Percentiles rank a stretch among this genome's conserved stretches.
These are phyloP conservation scores for Cliona cf. orientalis DNA, from an alignment of 37 sponge, comb jelly and placozoan species.

Conservation along the genomic window DNA sequence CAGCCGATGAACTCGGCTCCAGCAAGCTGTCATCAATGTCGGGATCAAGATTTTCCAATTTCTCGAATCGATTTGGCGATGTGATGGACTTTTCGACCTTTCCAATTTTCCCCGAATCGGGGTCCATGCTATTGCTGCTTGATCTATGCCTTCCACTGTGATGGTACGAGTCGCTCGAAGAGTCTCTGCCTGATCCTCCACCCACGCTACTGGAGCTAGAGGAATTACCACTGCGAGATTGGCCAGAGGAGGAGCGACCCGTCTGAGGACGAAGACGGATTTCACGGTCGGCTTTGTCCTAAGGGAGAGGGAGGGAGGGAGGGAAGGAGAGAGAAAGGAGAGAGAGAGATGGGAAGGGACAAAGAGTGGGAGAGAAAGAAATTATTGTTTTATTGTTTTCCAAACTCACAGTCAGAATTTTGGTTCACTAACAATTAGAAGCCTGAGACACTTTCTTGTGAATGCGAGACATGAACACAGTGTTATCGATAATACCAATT, in stretches of 20 bases:
- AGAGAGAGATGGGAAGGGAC: too few species aligned
- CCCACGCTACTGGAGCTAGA: neutral
- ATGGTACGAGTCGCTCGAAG: neutral
- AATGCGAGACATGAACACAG: too few species aligned
- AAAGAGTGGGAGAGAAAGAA: too few species aligned
- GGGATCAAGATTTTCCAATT: constrained; percentile 2
- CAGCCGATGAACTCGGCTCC: neutral
- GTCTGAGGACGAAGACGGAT: neutral
- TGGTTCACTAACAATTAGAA: too few species aligned
- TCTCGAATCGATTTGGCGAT: constrained; percentile 18
- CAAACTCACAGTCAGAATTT: too few species aligned
- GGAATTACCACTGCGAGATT: neutral
- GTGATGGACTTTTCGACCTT: neutral
- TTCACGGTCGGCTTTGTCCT: neutral
- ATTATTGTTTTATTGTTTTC: too few species aligned
- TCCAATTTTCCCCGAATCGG: constrained; percentile 1
- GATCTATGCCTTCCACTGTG: neutral
- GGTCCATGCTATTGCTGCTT: neutral
- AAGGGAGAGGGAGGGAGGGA: too few species aligned
- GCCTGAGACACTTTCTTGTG: too few species aligned
- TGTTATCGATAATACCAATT: too few species aligned
- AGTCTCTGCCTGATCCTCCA: too few species aligned
- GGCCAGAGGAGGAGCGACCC: neutral
- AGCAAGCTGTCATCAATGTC: neutral
- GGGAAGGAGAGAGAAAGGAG: too few species aligned